Evolutionary conservation across 2,113 vertebrate genomes (phyloP).

Genomic region (Chaenogobius annularis): DNA sequence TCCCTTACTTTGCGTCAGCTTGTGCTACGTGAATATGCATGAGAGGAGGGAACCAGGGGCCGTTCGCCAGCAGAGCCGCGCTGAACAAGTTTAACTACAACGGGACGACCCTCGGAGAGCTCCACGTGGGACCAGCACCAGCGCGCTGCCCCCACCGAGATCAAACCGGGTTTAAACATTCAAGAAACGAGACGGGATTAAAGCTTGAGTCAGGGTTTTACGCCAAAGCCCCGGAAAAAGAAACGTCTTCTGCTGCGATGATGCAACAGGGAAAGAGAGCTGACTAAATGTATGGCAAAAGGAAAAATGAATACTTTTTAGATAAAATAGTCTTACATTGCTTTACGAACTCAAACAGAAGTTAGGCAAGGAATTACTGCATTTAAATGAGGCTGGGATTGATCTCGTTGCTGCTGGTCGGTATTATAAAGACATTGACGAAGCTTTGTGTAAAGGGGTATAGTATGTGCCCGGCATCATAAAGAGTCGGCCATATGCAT

Average conservation of each 20-base stretch:
- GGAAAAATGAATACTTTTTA: not conserved
- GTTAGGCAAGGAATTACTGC: not conserved
- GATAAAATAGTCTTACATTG: not conserved
- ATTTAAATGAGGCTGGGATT: not conserved
- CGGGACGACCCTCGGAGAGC: constrained; percentile 20
- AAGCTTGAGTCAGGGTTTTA: constrained; percentile 23
- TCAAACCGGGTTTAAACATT: constrained; percentile 34
- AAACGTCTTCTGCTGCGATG: constrained; percentile 18
- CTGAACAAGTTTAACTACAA: constrained; percentile 17
- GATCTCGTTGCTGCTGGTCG: not conserved
- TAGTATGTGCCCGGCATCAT: no score
- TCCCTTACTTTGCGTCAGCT: constrained; percentile 41
- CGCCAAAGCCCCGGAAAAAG: constrained; percentile 13
- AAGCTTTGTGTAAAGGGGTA: no score
- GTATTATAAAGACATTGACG: not conserved
- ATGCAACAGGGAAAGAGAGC: constrained; percentile 24
- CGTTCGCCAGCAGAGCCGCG: constrained; percentile 42
- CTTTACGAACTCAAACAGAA: not conserved
- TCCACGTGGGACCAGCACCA: constrained; percentile 12
- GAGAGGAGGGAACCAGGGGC: constrained; percentile 12
- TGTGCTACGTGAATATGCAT: constrained; percentile 51
- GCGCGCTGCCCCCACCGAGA: constrained; percentile 1
- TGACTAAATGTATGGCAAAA: not conserved
- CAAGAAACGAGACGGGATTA: constrained; percentile 16
- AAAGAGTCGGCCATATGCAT: not conserved